These are phyloP conservation scores for Marmota flaviventris DNA, from an alignment of 2,113 vertebrate genomes.

Conservation along the genomic window DNA sequence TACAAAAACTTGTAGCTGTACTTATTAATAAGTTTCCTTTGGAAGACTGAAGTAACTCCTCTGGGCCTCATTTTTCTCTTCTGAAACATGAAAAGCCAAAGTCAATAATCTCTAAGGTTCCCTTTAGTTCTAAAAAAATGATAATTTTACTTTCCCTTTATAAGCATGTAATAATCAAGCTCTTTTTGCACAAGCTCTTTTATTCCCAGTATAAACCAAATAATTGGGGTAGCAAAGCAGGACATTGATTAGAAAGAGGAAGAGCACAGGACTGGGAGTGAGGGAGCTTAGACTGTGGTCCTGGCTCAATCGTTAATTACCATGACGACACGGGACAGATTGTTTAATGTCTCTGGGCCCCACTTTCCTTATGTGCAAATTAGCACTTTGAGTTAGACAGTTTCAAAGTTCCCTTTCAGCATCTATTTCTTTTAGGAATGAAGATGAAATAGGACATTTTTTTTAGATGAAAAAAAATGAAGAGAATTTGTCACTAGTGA, in stretches of 20 bases:
- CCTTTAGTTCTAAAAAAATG: background rate
- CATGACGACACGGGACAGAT: background rate
- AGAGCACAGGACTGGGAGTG: background rate
- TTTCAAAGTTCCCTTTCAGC: slow-evolving; percentile 28
- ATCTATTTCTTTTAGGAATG: slow-evolving; percentile 44
- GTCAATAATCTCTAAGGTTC: background rate
- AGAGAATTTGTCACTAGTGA: background rate
- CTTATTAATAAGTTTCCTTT: slow-evolving; percentile 17
- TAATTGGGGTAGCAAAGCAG: background rate
- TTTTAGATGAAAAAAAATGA: background rate
- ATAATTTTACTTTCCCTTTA: background rate
- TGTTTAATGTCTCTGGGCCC: background rate
- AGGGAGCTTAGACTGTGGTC: background rate
- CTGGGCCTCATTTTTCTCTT: background rate
- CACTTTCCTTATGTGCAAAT: background rate
- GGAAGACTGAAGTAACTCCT: background rate
- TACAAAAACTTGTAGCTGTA: background rate
- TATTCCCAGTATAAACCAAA: background rate
- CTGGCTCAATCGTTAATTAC: background rate
- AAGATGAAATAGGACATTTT: slow-evolving; percentile 24
- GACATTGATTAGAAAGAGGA: background rate
- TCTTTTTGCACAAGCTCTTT: background rate
- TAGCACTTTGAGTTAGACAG: background rate
- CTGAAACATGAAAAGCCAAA: background rate
- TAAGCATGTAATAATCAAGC: background rate